Conservation (phyloP, 1,140 invertebrate genomes). For the Drosophila tani region DNA sequence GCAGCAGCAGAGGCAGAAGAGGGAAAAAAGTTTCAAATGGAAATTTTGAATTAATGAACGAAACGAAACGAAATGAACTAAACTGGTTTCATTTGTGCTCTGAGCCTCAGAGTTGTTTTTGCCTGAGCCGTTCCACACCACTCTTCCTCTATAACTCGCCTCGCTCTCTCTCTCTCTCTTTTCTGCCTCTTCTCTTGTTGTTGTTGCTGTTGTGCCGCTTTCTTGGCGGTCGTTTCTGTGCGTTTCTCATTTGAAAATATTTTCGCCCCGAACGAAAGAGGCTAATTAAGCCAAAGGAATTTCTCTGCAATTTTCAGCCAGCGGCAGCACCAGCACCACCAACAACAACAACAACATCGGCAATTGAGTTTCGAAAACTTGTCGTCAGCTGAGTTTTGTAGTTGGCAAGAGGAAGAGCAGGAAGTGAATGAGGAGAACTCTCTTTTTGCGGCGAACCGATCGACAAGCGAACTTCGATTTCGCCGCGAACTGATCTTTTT, state of each 20-base stretch:
- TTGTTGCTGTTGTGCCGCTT: slow-evolving; percentile 72
- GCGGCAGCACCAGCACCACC: slow-evolving; percentile 20
- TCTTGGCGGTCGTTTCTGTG: slow-evolving; percentile 60
- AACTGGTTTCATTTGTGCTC: slow-evolving; percentile 83
- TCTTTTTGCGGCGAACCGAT: slow-evolving; percentile 45
- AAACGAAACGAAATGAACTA: slow-evolving; percentile 84
- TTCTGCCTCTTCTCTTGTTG: slow-evolving; percentile 27
- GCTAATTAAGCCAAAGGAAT: slow-evolving; percentile 83
- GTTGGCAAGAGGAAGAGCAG: slow-evolving; percentile 45
- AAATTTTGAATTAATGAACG: slow-evolving; percentile 84
- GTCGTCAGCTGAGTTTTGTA: slow-evolving; percentile 71
- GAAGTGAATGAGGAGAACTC: slow-evolving; percentile 58
- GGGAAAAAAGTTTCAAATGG: slow-evolving; percentile 81
- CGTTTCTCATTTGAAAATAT: slow-evolving; percentile 81
- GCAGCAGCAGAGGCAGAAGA: slow-evolving; percentile 35
- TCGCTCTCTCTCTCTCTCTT: slow-evolving; percentile 23
- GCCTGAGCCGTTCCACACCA: slow-evolving; percentile 15
- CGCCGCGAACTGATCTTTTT: slow-evolving; percentile 43
- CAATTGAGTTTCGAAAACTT: slow-evolving; percentile 79
- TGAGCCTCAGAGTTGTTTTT: slow-evolving; percentile 64
- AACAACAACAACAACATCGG: slow-evolving; percentile 32
- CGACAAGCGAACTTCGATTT: slow-evolving; percentile 20
- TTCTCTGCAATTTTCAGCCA: slow-evolving; percentile 77
- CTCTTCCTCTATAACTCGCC: slow-evolving; percentile 19
- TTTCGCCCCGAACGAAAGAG: slow-evolving; percentile 81